These are phyloP conservation scores for Geodia barretti DNA, from an alignment of 37 sponge, comb jelly and placozoan genomes.

Conservation along the genomic window DNA sequence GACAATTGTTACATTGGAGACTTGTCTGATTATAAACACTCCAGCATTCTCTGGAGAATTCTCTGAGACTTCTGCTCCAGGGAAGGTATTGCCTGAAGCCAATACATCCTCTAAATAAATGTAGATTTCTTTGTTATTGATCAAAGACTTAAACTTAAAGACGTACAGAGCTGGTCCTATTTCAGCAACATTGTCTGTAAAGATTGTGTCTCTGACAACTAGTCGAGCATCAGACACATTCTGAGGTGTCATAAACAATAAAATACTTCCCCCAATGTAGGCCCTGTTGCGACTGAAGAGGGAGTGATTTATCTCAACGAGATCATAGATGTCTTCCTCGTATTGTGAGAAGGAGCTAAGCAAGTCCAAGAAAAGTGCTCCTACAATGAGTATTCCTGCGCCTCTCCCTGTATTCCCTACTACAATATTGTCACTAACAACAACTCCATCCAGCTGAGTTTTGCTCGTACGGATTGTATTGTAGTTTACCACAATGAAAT, in stretches of 20 bases:
- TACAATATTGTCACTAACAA: not conserved
- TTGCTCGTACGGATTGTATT: slow-evolving; percentile 9
- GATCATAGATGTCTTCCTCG: slow-evolving; percentile 9
- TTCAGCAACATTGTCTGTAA: not conserved
- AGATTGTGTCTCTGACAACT: not conserved
- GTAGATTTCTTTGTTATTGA: not conserved
- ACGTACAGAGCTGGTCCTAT: not conserved
- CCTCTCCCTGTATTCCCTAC: slow-evolving; percentile 3
- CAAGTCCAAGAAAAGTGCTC: not conserved
- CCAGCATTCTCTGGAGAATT: slow-evolving; percentile 11
- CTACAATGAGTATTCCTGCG: not conserved
- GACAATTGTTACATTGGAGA: slow-evolving; percentile 18
- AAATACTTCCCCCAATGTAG: not conserved
- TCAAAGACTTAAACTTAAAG: not conserved
- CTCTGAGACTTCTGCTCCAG: not conserved
- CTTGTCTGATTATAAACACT: slow-evolving; percentile 1
- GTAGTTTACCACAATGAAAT: not conserved
- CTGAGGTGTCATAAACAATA: not conserved
- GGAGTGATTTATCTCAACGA: not conserved
- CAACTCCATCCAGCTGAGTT: not conserved
- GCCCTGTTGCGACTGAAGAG: not conserved
- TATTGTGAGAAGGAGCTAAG: not conserved
- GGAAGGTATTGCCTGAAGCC: slow-evolving; percentile 22
- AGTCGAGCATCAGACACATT: not conserved
- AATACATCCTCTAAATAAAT: slow-evolving; percentile 23